phyloP scores from a whole-genome alignment of 2,888 invertebrate genomes.

The Venusia cambrica region DNA sequence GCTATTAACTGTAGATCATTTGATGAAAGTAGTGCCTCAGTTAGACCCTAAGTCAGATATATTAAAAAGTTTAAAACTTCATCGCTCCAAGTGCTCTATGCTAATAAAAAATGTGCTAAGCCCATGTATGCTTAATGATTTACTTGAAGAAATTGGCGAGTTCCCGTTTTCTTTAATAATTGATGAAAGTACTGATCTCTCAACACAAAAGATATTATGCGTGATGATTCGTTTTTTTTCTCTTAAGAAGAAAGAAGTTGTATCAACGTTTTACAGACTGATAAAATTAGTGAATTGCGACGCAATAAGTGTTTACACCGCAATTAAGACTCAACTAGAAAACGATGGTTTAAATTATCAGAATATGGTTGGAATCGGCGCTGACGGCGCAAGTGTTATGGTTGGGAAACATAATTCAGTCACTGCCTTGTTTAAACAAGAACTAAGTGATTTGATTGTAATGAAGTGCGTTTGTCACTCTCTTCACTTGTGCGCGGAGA shows the following conservation, averaged over 20 bases:
- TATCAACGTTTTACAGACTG: neutral
- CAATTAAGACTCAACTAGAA: neutral
- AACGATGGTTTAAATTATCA: slow-evolving; percentile 1
- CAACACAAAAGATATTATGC: neutral
- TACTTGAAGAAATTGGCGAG: slow-evolving; percentile 38
- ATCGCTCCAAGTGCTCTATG: slow-evolving; percentile 35
- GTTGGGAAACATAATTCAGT: slow-evolving; percentile 24
- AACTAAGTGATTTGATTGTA: slow-evolving; percentile 8
- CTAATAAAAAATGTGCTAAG: slow-evolving; percentile 40
- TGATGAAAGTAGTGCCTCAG: slow-evolving; percentile 21
- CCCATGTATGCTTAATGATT: slow-evolving; percentile 34
- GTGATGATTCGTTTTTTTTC: slow-evolving; percentile 3
- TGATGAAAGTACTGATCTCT: slow-evolving; percentile 1
- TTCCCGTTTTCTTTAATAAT: neutral
- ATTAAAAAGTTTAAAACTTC: slow-evolving; percentile 28
- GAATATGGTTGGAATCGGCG: slow-evolving; percentile 18
- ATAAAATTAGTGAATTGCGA: slow-evolving; percentile 1
- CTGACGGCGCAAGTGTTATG: slow-evolving; percentile 22
- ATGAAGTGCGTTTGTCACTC: slow-evolving; percentile 1
- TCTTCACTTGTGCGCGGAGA: slow-evolving; percentile 2
- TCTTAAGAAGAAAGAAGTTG: neutral
- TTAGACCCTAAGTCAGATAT: slow-evolving; percentile 27
- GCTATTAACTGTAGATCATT: slow-evolving; percentile 25
- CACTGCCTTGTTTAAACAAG: slow-evolving; percentile 21
- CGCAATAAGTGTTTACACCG: neutral